These are phyloP conservation scores for Pseudomyrmex dendroicus DNA, from an alignment of 1,140 invertebrate species.

Conservation along the genomic window DNA sequence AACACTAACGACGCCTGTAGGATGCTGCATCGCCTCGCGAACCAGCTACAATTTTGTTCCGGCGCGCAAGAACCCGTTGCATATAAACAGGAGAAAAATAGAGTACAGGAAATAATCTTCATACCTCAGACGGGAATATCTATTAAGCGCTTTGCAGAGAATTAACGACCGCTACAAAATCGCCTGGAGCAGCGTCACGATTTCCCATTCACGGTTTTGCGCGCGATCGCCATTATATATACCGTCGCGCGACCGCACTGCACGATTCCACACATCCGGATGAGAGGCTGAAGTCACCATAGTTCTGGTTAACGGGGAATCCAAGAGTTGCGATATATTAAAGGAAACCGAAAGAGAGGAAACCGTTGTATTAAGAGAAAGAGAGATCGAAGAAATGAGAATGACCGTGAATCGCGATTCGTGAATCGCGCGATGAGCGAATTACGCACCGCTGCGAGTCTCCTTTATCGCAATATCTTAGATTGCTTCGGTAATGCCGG, in stretches of 20 bases:
- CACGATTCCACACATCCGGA: constrained; percentile 14
- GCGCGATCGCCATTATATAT: constrained; percentile 24
- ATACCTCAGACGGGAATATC: constrained; percentile 53
- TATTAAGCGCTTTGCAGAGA: constrained; percentile 44
- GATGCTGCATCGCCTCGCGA: background rate
- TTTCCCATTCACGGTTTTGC: constrained; percentile 58
- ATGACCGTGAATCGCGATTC: constrained; percentile 61
- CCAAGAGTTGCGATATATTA: constrained; percentile 6
- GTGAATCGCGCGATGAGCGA: constrained; percentile 42
- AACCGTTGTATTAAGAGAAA: constrained; percentile 52
- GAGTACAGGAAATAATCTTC: constrained; percentile 52
- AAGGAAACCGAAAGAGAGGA: constrained; percentile 15
- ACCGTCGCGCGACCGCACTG: constrained; percentile 21
- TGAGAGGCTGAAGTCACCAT: background rate
- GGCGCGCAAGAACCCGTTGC: constrained; percentile 39
- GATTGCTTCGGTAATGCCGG: constrained; percentile 60
- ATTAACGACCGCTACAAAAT: constrained; percentile 50
- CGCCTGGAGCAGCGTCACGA: constrained; percentile 45
- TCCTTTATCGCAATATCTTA: constrained; percentile 54
- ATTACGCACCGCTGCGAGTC: constrained; percentile 11
- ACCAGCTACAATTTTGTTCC: constrained; percentile 15
- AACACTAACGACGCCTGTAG: constrained; percentile 30
- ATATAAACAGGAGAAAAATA: constrained; percentile 50
- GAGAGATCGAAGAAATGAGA: constrained; percentile 63
- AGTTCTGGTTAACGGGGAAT: constrained; percentile 14